A percentile compares a stretch with the other conserved stretches of the same genome.
phyloP scores from a whole-genome alignment of 2,888 invertebrate genomes.

The Drosophila histrio region DNA sequence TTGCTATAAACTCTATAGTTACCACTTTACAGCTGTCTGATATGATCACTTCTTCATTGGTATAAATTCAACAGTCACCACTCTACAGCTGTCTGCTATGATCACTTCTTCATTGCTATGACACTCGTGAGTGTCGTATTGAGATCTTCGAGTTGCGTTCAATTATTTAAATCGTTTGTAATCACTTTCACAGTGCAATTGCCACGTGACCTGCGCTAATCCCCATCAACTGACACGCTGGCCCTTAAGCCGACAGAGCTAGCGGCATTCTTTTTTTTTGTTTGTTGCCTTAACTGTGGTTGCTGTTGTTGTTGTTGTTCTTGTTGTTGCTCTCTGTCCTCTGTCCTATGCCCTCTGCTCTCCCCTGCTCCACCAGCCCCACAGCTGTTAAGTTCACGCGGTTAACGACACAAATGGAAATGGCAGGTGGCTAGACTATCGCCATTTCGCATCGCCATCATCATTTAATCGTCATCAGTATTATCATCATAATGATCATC shows the following conservation, averaged over 20 bases:
- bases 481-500: slow-evolving; percentile 14
- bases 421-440: slow-evolving; percentile 53
- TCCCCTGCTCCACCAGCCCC: not conserved
- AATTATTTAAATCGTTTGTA: slow-evolving; percentile 37
- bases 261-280: not conserved
- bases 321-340: not conserved
- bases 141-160: not conserved
- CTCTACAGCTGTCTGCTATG: not conserved
- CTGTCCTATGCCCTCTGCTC: not conserved
- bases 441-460: slow-evolving; percentile 37
- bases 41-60: not conserved
- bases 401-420: slow-evolving; percentile 55
- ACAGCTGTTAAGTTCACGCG: slow-evolving; percentile 55
- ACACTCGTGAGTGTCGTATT: not conserved
- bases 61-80: not conserved
- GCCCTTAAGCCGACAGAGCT: slow-evolving; percentile 20
- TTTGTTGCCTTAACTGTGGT: too few species aligned
- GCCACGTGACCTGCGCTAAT: slow-evolving; percentile 29
- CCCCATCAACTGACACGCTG: slow-evolving; percentile 32
- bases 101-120: not conserved
- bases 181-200: slow-evolving; percentile 19
- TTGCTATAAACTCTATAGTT: not conserved
- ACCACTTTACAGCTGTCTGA: not conserved
- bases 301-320: too few species aligned
- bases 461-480: slow-evolving; percentile 32